These are phyloP conservation scores for Aselliscus stoliczkanus DNA, from an alignment of 2,797 vertebrate species.

Conservation along the genomic window DNA sequence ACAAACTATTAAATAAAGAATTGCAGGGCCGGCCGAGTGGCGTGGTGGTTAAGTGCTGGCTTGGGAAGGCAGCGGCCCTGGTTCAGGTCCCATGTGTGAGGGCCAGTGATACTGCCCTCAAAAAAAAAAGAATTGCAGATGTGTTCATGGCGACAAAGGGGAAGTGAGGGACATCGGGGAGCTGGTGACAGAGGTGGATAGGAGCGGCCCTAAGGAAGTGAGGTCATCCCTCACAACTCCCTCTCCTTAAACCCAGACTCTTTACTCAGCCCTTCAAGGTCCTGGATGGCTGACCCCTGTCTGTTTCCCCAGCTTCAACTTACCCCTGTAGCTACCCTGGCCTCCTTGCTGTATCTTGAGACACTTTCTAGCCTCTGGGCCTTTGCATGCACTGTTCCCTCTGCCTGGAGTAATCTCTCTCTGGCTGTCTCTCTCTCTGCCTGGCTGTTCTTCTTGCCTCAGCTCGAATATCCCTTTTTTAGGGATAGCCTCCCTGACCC, in stretches of 20 bases:
- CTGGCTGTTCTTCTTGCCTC: neutral
- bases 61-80: too few relatives aligned
- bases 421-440: neutral
- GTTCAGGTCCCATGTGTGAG: too few relatives aligned
- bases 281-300: neutral
- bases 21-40: too few relatives aligned
- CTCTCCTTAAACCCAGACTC: neutral
- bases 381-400: neutral
- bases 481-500: neutral
- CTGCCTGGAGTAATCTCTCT: neutral
- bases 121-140: neutral
- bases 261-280: neutral
- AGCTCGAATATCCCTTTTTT: neutral
- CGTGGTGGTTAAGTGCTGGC: too few relatives aligned
- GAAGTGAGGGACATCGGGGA: slow-evolving; percentile 17
- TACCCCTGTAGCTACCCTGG: neutral
- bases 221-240: neutral
- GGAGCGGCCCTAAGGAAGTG: slow-evolving; percentile 26
- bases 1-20: neutral
- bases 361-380: neutral
- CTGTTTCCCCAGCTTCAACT: neutral
- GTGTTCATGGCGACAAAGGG: neutral
- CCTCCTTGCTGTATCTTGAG: neutral
- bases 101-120: too few relatives aligned
- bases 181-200: neutral